phyloP scores from a whole-genome alignment of 2,797 vertebrate species.

The Gastrophryne carolinensis region DNA sequence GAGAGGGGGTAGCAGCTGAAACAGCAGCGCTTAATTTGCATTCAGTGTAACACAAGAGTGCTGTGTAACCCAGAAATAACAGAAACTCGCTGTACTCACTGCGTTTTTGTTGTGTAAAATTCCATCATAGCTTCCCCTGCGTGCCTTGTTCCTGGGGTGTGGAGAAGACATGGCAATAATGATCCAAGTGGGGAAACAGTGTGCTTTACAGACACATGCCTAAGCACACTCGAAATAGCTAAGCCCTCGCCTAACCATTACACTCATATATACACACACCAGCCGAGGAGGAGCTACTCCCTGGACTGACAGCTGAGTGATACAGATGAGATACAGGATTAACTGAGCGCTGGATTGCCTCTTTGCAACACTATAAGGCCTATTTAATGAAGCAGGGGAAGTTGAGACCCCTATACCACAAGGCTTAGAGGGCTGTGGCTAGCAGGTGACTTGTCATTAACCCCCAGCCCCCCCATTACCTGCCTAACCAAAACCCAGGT shows the following conservation, averaged over 20 bases:
- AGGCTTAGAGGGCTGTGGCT: no score
- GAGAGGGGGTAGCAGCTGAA: background rate
- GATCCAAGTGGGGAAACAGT: background rate
- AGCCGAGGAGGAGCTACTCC: slow-evolving; percentile 37
- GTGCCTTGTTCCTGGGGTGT: slow-evolving; percentile 51
- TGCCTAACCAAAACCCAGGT: no score
- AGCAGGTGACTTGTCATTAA: no score
- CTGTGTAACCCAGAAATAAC: background rate
- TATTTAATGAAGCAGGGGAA: no score
- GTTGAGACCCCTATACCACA: no score
- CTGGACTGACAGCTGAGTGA: background rate
- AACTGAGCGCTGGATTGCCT: no score
- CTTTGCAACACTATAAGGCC: no score
- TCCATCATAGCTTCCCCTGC: slow-evolving; percentile 71
- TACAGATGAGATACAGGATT: no score
- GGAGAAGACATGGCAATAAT: slow-evolving; percentile 37
- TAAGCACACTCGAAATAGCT: slow-evolving; percentile 49
- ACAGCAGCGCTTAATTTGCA: background rate
- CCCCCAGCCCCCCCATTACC: no score
- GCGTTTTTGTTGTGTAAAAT: slow-evolving; percentile 59
- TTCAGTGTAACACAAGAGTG: background rate
- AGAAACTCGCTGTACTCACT: slow-evolving; percentile 64
- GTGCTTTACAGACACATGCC: slow-evolving; percentile 23
- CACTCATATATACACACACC: slow-evolving; percentile 46
- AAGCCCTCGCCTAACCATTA: slow-evolving; percentile 43